These are phyloP conservation scores for Cantharis flavilabris DNA, from an alignment of 2,888 invertebrate genomes.

Conservation along the genomic window DNA sequence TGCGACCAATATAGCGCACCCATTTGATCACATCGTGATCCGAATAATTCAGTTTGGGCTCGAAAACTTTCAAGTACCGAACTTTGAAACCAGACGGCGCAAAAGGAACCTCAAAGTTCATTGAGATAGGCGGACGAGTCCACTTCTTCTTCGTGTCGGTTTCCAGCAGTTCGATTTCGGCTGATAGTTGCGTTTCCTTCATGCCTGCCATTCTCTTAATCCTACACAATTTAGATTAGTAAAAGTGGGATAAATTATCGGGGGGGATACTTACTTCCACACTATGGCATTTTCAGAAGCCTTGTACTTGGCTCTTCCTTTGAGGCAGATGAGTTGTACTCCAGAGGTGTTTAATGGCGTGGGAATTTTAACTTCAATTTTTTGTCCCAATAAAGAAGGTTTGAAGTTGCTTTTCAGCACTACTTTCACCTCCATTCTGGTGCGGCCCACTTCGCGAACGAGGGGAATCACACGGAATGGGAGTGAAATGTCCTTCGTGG, in stretches of 20 bases:
- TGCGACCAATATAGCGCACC: conserved; percentile 99
- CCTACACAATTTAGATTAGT: conserved; percentile 53
- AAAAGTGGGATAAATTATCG: background rate
- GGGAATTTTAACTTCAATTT: conserved; percentile 99
- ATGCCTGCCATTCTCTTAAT: conserved; percentile 95
- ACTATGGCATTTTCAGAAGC: conserved; percentile 99
- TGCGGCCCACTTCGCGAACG: conserved; percentile 96
- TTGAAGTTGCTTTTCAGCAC: conserved; percentile 99
- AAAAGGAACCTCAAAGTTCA: conserved; percentile 99
- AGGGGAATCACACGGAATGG: conserved; percentile 99
- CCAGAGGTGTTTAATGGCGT: conserved; percentile 99
- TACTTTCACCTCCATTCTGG: conserved; percentile 99
- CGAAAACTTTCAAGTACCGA: conserved; percentile 98
- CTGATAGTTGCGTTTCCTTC: conserved; percentile 99
- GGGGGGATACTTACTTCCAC: conserved; percentile 58
- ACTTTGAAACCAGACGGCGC: conserved; percentile 99
- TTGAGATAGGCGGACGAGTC: conserved; percentile 99
- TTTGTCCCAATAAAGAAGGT: conserved; percentile 95
- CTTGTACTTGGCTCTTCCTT: conserved; percentile 99
- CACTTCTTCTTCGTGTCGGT: conserved; percentile 99
- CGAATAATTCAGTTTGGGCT: conserved; percentile 98
- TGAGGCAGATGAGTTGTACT: conserved; percentile 97
- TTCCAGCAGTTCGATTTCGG: conserved; percentile 97
- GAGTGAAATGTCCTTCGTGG: conserved; percentile 98
- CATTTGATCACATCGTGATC: conserved; percentile 99